Base-by-base conservation (phyloP, 2,888 invertebrate genomes). In the Corbicula japonica region DNA sequence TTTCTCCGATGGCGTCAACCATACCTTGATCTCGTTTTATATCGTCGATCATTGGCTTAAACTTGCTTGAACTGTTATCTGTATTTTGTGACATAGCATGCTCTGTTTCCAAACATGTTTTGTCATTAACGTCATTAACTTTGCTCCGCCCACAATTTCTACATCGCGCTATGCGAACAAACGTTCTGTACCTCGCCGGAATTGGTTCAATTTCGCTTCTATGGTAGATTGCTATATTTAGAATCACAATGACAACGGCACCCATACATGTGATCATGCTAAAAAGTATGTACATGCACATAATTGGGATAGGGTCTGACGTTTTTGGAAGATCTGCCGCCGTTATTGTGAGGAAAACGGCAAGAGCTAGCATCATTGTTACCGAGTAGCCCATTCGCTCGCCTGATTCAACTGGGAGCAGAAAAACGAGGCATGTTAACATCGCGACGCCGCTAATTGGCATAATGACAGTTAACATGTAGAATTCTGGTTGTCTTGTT, bases 261-360 rank as follows among this genome's bases (percentile, higher is more conserved):
- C 32, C n/a, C 18, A 73, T 54, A n/a, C 65, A 61, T n/a, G 60
- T 28, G 10, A 73, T 35, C 28, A 73, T 32, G 18, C 52, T 52
- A 8, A 44, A 52, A 1, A 65, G 46, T n/a, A 65, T 54, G 12
- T 61, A 73, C 21, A 44, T 23, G 23, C 44, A 56, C 6, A 73
- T 46, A 32, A 73, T 30, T 8, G 73, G 62, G 28, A 56, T 30
- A 21, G 73, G 73, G 1, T 56, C 46, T 12, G 65, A 35, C 21
- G 63, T 65, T 38, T 73, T 73, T 28, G 73, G 73, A 15, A 73
- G 34, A 10, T 65, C 34, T n/a, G 63, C 65, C 21, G 65, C 35
- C 0, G 50, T 56, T 1, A 72, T 44, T 23, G 72, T 73, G 15
- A 65, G 46, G 23, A 73, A 73, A 3, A 73, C 73, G 1, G 73